Percentiles rank a stretch among this genome's conserved stretches.
phyloP scores from a whole-genome alignment of 2,113 vertebrate species.

The Eclectus roratus region DNA sequence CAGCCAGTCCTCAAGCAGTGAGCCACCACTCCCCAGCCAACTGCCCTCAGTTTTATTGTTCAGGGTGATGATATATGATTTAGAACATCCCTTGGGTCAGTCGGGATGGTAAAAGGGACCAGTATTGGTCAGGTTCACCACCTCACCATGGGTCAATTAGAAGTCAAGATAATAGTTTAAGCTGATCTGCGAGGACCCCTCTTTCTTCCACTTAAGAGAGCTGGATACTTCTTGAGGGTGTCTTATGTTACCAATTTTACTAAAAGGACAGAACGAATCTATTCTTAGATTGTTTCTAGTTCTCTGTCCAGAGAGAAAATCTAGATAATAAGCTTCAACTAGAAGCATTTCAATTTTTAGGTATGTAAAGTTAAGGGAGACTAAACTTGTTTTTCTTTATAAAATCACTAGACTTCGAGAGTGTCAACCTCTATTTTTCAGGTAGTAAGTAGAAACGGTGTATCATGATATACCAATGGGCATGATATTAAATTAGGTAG shows the following conservation, averaged over 20 bases:
- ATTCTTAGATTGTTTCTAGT: background rate
- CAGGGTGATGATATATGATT: background rate
- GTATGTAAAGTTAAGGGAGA: background rate
- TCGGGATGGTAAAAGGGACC: background rate
- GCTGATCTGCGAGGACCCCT: accelerated
- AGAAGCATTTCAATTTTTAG: background rate
- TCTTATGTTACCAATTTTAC: background rate
- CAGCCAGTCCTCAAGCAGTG: background rate
- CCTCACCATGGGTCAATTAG: background rate
- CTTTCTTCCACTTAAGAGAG: background rate
- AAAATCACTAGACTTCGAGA: background rate
- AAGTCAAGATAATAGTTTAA: background rate
- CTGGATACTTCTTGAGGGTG: background rate
- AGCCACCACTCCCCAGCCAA: background rate
- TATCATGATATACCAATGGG: background rate
- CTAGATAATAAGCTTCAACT: background rate
- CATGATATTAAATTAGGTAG: background rate
- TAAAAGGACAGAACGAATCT: background rate
- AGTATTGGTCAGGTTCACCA: background rate
- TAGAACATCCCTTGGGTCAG: background rate
- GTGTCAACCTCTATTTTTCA: background rate
- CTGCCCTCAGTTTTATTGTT: background rate
- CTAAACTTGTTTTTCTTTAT: background rate
- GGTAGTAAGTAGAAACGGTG: background rate
- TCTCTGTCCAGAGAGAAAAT: background rate